These are phyloP conservation scores for Mola mola DNA, from an alignment of 2,113 vertebrate genomes.

Conservation along the genomic window DNA sequence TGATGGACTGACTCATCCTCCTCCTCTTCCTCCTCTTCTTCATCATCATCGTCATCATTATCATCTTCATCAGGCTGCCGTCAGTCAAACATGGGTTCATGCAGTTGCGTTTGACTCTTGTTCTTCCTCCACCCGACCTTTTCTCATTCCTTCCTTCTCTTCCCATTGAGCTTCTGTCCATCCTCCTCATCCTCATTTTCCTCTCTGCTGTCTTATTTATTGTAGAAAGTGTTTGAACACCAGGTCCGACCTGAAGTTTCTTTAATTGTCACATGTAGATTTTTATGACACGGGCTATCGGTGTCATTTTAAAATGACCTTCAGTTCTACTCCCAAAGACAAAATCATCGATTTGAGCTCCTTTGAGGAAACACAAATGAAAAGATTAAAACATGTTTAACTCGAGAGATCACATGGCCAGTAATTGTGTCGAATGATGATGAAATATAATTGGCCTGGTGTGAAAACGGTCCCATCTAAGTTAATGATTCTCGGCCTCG, in stretches of 20 bases:
- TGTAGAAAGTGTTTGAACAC: constrained; percentile 35
- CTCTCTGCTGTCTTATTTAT: neutral
- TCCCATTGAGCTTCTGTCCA: neutral
- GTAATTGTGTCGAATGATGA: too few species aligned
- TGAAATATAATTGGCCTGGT: neutral
- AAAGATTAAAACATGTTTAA: too few species aligned
- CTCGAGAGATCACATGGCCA: too few species aligned
- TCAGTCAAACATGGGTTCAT: constrained; percentile 99
- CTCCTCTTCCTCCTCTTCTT: constrained; percentile 42
- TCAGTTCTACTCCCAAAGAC: too few species aligned
- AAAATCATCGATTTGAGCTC: too few species aligned
- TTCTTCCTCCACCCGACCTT: constrained; percentile 6
- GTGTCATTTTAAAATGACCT: too few species aligned
- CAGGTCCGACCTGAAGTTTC: constrained; percentile 3
- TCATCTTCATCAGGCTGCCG: constrained; percentile 89
- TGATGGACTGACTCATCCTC: constrained; percentile 80
- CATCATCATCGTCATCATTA: constrained; percentile 24
- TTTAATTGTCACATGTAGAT: too few species aligned
- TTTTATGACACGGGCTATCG: too few species aligned
- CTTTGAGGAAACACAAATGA: too few species aligned
- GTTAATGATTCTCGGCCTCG: too few species aligned
- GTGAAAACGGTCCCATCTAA: neutral
- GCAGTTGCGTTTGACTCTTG: constrained; percentile 92
- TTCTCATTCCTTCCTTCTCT: neutral
- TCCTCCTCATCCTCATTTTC: constrained; percentile 5